Percentiles rank a stretch among this genome's conserved stretches.
Evolutionary conservation across 2,113 vertebrate species (phyloP).

Genomic region (Glaucidium brasilianum): DNA sequence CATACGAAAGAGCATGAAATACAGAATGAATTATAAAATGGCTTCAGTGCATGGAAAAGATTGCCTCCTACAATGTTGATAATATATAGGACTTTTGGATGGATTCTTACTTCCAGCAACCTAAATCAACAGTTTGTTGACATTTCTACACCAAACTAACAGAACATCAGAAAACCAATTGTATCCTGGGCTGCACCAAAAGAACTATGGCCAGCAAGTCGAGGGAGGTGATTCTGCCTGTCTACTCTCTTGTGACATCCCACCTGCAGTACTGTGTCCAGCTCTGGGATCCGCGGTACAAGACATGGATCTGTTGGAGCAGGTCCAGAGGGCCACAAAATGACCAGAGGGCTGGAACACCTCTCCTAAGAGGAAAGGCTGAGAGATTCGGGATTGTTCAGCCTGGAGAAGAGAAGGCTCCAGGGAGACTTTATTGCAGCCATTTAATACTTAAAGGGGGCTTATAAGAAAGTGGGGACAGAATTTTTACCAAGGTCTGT

Average conservation of each 20-base stretch:
- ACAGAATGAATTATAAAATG: conserved; percentile 21
- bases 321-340: not conserved
- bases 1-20: conserved; percentile 8
- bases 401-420: not conserved
- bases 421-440: not conserved
- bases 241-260: not conserved
- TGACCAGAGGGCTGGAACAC: not conserved
- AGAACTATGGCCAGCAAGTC: not conserved
- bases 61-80: not conserved
- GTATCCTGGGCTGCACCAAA: not conserved
- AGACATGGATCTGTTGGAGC: not conserved
- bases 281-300: accelerated
- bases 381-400: not conserved
- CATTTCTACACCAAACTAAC: not conserved
- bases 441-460: not conserved
- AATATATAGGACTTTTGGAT: not conserved
- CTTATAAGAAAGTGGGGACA: not conserved
- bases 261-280: not conserved
- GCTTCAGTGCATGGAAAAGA: not conserved
- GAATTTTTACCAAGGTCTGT: not conserved
- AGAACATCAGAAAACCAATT: not conserved
- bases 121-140: not conserved
- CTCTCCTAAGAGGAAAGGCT: not conserved
- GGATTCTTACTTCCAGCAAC: not conserved
- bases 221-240: not conserved